These are phyloP conservation scores for Anomalospiza imberbis DNA, from an alignment of 2,797 vertebrate species.

Conservation along the genomic window DNA sequence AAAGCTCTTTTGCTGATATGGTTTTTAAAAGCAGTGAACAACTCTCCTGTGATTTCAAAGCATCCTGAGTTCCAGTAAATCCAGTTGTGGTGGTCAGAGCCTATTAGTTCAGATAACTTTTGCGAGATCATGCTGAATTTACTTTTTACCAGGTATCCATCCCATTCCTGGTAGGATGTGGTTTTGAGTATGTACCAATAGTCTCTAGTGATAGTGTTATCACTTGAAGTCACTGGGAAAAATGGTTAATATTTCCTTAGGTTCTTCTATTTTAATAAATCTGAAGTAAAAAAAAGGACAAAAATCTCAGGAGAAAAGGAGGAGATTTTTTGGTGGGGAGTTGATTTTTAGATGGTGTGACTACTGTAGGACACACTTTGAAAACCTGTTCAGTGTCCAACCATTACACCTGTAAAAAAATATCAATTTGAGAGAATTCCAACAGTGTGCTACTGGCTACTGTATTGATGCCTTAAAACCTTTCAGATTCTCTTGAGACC, in stretches of 20 bases:
- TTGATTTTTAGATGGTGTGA: not conserved
- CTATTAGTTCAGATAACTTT: not conserved
- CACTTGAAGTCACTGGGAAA: not conserved
- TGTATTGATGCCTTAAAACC: not conserved
- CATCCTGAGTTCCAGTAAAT: not conserved
- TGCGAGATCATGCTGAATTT: not conserved
- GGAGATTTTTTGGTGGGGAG: not conserved
- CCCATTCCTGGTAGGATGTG: not conserved
- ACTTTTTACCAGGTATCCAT: not conserved
- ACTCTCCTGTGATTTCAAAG: not conserved
- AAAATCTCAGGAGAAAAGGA: not conserved
- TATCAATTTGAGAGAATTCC: not conserved
- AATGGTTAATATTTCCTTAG: not conserved
- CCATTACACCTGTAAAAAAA: not conserved
- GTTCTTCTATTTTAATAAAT: not conserved
- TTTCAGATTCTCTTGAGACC: not conserved
- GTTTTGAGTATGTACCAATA: not conserved
- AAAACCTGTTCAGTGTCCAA: not conserved
- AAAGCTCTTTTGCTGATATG: not conserved
- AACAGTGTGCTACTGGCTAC: fast-evolving
- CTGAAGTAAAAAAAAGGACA: not conserved
- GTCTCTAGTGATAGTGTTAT: not conserved
- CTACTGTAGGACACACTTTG: not conserved
- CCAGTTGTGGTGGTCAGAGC: not conserved
- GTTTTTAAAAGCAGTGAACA: not conserved